These are phyloP conservation scores for Brachynemurus nebulosus DNA, from an alignment of 2,888 invertebrate species.

Conservation along the genomic window DNA sequence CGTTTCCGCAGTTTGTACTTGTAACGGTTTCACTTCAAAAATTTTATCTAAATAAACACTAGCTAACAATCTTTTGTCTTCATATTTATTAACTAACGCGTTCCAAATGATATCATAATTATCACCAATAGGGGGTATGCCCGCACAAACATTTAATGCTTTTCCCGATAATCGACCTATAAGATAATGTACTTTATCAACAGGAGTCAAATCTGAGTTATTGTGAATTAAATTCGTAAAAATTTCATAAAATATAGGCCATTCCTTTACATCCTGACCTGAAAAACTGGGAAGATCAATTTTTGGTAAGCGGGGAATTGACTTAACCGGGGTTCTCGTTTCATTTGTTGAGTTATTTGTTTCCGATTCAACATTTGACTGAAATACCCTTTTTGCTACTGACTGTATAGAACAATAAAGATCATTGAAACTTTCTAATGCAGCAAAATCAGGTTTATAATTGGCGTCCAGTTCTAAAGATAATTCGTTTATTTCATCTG, in stretches of 20 bases:
- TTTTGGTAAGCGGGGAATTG: constrained; percentile 1
- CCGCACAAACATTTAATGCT: neutral
- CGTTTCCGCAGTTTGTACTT: neutral
- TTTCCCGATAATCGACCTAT: neutral
- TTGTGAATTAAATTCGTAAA: neutral
- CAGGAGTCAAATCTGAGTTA: neutral
- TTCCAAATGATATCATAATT: constrained; percentile 1
- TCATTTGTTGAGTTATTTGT: no score
- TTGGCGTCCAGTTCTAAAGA: neutral
- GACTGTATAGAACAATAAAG: neutral
- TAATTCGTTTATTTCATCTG: neutral
- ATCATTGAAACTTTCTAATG: neutral
- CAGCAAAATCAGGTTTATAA: neutral
- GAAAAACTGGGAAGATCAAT: neutral
- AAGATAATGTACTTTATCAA: neutral
- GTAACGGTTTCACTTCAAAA: neutral
- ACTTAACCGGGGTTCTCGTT: no score
- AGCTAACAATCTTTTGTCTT: neutral
- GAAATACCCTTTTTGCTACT: neutral
- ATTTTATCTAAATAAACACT: neutral
- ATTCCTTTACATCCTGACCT: neutral
- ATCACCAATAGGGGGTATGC: neutral
- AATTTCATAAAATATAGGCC: constrained; percentile 1
- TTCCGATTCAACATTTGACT: neutral
- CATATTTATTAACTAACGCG: neutral